Percentiles rank a stretch among this genome's conserved stretches.
Evolutionary conservation across 1,140 invertebrate genomes (phyloP).

Genomic region (Teleogryllus occipitalis): DNA sequence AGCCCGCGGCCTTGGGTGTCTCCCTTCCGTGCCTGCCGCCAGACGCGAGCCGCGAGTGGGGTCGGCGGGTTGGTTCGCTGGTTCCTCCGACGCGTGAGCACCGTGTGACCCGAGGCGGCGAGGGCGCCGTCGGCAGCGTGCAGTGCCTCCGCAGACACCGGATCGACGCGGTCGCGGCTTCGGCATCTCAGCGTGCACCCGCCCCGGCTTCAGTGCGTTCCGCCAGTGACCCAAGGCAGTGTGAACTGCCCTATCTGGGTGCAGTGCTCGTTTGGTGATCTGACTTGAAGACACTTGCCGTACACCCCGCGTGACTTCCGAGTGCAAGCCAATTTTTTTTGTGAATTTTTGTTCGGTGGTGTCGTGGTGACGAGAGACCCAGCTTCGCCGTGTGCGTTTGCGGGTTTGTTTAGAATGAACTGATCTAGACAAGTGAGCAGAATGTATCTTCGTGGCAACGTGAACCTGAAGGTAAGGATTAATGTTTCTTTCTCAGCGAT

Average conservation of each 20-base stretch:
- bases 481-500: neutral
- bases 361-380: neutral
- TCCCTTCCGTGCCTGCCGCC: neutral
- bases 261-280: too few relatives aligned
- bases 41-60: neutral
- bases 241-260: neutral
- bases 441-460: neutral
- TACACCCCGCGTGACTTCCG: too few relatives aligned
- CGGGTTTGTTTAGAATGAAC: neutral
- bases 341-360: neutral
- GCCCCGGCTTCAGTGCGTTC: too few relatives aligned
- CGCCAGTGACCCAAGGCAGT: neutral
- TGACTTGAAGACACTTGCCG: too few relatives aligned
- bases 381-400: neutral
- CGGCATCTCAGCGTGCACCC: neutral
- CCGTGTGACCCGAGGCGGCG: too few relatives aligned
- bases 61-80: too few relatives aligned
- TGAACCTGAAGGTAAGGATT: neutral
- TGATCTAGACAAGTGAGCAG: neutral
- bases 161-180: too few relatives aligned
- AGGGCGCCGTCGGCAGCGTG: neutral
- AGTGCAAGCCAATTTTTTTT: neutral
- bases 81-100: too few relatives aligned
- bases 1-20: neutral
- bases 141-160: neutral